phyloP scores from a whole-genome alignment of 2,888 invertebrate genomes.

The Morpho achilles region DNA sequence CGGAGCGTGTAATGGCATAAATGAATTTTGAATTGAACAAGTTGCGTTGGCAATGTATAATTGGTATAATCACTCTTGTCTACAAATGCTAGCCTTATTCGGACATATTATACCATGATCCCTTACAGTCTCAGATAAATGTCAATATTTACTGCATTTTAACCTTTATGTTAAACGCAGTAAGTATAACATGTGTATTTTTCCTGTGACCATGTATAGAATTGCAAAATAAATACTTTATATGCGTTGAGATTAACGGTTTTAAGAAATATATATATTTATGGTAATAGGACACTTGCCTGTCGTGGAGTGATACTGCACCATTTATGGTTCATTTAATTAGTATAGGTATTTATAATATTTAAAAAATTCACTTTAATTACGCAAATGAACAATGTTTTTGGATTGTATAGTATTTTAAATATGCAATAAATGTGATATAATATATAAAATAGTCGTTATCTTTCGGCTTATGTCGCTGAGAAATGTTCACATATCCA shows the following conservation, averaged over 20 bases:
- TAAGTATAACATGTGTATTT: constrained; percentile 9
- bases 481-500: too few relatives aligned
- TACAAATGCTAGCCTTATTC: constrained; percentile 30
- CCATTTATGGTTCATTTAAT: constrained; percentile 26
- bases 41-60: constrained; percentile 21
- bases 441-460: too few relatives aligned
- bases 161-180: constrained; percentile 5
- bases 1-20: constrained; percentile 16
- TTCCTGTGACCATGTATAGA: constrained; percentile 13
- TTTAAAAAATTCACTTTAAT: constrained; percentile 11
- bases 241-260: constrained; percentile 29
- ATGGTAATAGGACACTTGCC: constrained; percentile 28
- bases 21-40: constrained; percentile 22
- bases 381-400: too few relatives aligned
- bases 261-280: constrained; percentile 31
- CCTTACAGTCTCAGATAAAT: constrained; percentile 1
- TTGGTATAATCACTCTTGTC: constrained; percentile 30
- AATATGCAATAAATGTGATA: too few relatives aligned
- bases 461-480: too few relatives aligned
- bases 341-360: constrained; percentile 18
- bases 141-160: constrained; percentile 9
- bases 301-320: constrained; percentile 20
- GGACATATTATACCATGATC: constrained; percentile 27
- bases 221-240: constrained; percentile 20
- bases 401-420: too few relatives aligned